Evolutionary conservation across 1,140 invertebrate genomes (phyloP).

Genomic region (Leptinotarsa defecta): DNA sequence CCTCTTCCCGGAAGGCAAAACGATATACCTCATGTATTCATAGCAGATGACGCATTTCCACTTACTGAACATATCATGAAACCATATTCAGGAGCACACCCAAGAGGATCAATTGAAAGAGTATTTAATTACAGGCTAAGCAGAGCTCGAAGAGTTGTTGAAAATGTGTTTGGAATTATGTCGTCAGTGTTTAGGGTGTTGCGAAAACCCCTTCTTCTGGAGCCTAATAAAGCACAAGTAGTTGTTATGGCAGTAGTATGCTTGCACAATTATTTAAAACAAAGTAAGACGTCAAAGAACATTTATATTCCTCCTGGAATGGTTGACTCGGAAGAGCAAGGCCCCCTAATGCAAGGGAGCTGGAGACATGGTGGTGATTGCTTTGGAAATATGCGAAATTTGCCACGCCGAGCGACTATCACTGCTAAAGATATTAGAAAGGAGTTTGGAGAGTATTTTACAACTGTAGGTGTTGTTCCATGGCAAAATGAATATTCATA

Average conservation of each 20-base stretch:
- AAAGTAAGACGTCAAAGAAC: constrained; percentile 1
- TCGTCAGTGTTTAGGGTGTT: neutral
- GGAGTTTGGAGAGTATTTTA: constrained; percentile 4
- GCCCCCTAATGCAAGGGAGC: neutral
- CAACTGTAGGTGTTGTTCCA: no score
- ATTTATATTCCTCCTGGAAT: neutral
- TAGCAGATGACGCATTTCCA: neutral
- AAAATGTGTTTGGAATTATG: neutral
- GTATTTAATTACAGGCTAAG: neutral
- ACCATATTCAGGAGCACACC: neutral
- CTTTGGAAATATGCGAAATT: neutral
- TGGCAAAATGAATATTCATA: no score
- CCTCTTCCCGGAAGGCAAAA: constrained; percentile 12
- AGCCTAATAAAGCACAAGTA: neutral
- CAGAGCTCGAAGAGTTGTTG: neutral
- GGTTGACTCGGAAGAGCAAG: neutral
- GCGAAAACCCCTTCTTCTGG: neutral
- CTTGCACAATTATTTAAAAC: neutral
- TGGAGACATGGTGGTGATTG: neutral
- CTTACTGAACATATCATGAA: neutral
- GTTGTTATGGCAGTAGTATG: neutral
- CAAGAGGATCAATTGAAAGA: neutral
- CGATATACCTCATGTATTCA: neutral
- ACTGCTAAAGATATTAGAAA: neutral
- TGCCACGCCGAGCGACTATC: neutral